These are phyloP conservation scores for Drosophila colorata DNA, from an alignment of 2,888 invertebrate genomes.

Conservation along the genomic window DNA sequence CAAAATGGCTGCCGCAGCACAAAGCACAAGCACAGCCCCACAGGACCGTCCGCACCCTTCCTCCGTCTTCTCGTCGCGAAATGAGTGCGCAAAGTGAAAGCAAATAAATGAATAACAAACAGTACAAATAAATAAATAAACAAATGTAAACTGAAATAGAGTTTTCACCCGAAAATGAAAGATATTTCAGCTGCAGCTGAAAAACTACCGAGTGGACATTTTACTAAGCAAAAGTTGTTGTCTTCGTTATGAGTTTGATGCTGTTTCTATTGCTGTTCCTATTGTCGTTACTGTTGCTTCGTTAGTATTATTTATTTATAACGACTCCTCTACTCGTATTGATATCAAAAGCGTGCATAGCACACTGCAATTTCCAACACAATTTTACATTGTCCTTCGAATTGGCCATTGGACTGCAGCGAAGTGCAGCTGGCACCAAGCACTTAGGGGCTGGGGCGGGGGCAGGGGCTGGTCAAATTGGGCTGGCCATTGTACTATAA, in stretches of 20 bases:
- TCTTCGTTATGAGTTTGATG: constrained; percentile 21
- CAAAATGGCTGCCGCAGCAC: constrained; percentile 42
- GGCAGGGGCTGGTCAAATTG: neutral
- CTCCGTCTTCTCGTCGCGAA: neutral
- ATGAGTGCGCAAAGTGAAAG: constrained; percentile 45
- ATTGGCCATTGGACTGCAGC: constrained; percentile 14
- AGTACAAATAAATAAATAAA: constrained; percentile 62
- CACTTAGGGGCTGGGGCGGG: no score
- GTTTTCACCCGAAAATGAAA: constrained; percentile 41
- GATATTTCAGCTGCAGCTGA: constrained; percentile 37
- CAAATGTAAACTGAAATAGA: constrained; percentile 46
- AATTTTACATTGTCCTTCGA: constrained; percentile 17
- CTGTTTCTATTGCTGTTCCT: constrained; percentile 8
- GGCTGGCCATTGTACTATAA: constrained; percentile 1
- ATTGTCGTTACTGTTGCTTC: constrained; percentile 44
- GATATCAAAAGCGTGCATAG: constrained; percentile 43
- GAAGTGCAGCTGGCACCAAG: neutral
- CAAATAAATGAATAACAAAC: constrained; percentile 66
- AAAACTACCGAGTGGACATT: constrained; percentile 46
- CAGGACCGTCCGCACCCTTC: neutral
- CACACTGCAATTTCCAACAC: constrained; percentile 17
- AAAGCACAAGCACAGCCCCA: constrained; percentile 1
- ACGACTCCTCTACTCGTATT: constrained; percentile 50
- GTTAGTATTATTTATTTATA: constrained; percentile 71
- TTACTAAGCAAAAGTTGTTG: constrained; percentile 11